Conservation (phyloP, 2,113 vertebrate species). For the Pristiophorus japonicus region DNA sequence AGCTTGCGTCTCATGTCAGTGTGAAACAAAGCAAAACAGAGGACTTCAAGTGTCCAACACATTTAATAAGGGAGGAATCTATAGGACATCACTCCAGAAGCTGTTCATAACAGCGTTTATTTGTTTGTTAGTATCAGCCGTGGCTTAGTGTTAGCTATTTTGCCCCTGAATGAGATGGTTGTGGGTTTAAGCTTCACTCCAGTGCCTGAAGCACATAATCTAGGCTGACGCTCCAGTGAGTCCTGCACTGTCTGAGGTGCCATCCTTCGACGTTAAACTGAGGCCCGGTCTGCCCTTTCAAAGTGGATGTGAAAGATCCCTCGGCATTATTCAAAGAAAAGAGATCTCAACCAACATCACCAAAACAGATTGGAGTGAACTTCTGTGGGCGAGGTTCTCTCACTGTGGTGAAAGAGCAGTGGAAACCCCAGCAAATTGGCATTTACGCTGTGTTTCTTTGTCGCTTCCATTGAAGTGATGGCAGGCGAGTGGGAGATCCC, state of each 20-base stretch:
- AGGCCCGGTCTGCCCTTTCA: neutral
- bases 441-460: neutral
- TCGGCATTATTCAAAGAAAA: neutral
- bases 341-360: too few relatives aligned
- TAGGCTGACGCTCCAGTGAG: neutral
- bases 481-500: neutral
- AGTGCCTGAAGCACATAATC: neutral
- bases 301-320: neutral
- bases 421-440: neutral
- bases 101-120: neutral
- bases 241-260: neutral
- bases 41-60: neutral
- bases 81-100: neutral
- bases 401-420: neutral
- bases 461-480: neutral
- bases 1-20: neutral
- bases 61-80: neutral
- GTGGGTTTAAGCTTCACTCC: neutral
- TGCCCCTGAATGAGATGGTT: neutral
- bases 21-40: neutral
- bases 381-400: neutral
- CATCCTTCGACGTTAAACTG: neutral
- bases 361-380: too few relatives aligned
- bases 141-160: neutral
- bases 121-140: neutral